Conservation (phyloP, 2,113 vertebrate species). For the Caloenas nicobarica region DNA sequence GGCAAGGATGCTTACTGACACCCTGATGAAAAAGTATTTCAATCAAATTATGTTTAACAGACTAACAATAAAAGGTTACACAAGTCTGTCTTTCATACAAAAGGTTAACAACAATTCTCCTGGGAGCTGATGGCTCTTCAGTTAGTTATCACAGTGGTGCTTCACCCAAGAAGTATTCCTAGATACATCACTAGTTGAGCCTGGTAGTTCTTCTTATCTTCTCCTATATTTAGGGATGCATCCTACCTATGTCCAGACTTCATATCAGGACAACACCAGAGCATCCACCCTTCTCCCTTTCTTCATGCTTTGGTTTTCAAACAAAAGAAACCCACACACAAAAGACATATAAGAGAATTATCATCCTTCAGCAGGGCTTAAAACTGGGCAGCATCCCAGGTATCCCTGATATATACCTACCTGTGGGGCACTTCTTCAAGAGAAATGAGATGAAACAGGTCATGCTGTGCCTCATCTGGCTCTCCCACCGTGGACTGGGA, state of each 20-base stretch:
- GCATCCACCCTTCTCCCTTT: neutral
- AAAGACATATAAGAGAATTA: neutral
- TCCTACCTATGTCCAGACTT: neutral
- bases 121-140: neutral
- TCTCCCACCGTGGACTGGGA: neutral
- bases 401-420: fast-evolving
- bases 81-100: neutral
- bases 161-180: neutral
- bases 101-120: neutral
- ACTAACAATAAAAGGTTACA: neutral
- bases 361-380: neutral
- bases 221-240: neutral
- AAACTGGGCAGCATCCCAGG: neutral
- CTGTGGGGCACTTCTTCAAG: neutral
- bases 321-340: neutral
- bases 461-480: neutral
- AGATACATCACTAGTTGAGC: neutral
- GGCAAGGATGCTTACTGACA: neutral
- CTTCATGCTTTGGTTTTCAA: neutral
- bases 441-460: neutral
- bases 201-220: neutral
- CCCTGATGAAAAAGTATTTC: neutral
- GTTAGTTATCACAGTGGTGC: neutral
- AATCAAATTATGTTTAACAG: neutral
- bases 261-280: neutral